phyloP scores from a whole-genome alignment of 2,888 invertebrate species.

The Leptinotarsa peninsularis region DNA sequence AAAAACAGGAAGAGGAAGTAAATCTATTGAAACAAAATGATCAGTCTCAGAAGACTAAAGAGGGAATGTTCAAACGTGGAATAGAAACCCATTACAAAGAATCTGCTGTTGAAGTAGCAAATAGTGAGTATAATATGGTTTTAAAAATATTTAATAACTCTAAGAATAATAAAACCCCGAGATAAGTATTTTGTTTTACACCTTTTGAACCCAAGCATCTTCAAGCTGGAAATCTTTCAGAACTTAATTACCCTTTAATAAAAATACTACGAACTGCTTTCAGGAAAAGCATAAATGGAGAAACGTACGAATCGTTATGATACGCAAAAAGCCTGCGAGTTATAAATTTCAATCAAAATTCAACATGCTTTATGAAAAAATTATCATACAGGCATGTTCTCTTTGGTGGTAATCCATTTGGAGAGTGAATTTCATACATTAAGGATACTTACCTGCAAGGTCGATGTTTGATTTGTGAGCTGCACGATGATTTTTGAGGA shows the following conservation, averaged over 20 bases:
- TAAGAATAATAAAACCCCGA: background rate
- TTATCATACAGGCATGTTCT: background rate
- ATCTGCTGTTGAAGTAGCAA: conserved; percentile 42
- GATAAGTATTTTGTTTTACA: no score
- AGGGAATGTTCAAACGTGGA: conserved; percentile 32
- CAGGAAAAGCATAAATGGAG: background rate
- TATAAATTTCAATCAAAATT: conserved; percentile 7
- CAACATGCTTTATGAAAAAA: background rate
- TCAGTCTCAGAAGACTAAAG: conserved; percentile 20
- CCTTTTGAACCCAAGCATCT: background rate
- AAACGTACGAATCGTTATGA: conserved; percentile 10
- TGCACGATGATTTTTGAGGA: no score
- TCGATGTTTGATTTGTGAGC: no score
- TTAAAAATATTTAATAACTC: background rate
- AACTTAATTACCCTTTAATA: conserved; percentile 5
- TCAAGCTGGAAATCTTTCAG: background rate
- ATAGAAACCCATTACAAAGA: conserved; percentile 39
- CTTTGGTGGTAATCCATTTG: background rate
- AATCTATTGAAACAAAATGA: conserved; percentile 25
- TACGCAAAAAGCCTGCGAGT: background rate
- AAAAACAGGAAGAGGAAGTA: conserved; percentile 27
- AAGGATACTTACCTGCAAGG: no score
- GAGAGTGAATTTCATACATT: no score
- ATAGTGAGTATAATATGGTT: conserved; percentile 38
- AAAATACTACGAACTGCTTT: conserved; percentile 17